phyloP scores from a whole-genome alignment of 1,140 invertebrate species.

The Leptopilina boulardi region DNA sequence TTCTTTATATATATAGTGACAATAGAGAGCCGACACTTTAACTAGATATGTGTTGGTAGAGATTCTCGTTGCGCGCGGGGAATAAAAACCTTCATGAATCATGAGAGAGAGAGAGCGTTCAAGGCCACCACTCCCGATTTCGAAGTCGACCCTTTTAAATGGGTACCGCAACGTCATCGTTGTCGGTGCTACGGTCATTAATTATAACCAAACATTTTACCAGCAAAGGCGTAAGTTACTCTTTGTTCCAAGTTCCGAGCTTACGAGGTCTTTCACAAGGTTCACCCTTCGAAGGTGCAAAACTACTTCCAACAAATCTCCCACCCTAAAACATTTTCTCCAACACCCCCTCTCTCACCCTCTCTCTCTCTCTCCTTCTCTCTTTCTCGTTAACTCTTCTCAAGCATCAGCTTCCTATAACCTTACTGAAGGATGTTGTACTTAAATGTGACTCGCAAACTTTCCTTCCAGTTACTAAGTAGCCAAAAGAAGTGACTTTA shows the following conservation, averaged over 20 bases:
- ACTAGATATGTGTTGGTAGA: not conserved
- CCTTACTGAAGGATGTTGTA: constrained; percentile 24
- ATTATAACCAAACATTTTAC: constrained; percentile 32
- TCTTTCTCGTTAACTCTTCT: constrained; percentile 29
- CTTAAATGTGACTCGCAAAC: constrained; percentile 17
- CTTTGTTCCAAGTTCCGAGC: constrained; percentile 26
- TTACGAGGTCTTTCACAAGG: constrained; percentile 26
- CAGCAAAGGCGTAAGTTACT: constrained; percentile 30
- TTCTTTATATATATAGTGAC: not conserved
- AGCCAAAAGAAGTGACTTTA: constrained; percentile 24
- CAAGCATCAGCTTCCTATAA: constrained; percentile 28
- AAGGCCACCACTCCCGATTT: constrained; percentile 18
- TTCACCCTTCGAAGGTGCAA: constrained; percentile 25
- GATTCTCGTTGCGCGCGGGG: not conserved
- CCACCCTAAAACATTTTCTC: too few species aligned
- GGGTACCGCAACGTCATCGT: constrained; percentile 22
- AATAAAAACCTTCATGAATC: constrained; percentile 29
- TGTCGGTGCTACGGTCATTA: constrained; percentile 20
- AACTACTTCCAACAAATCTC: constrained; percentile 26
- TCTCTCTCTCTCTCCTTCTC: too few species aligned
- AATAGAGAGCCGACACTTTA: not conserved
- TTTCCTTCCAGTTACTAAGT: constrained; percentile 24
- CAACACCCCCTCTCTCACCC: too few species aligned
- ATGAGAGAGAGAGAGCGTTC: constrained; percentile 27
- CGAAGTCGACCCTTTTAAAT: constrained; percentile 12